Evolutionary conservation across 2,113 vertebrate species (phyloP).

Genomic region (Galeopterus variegatus): DNA sequence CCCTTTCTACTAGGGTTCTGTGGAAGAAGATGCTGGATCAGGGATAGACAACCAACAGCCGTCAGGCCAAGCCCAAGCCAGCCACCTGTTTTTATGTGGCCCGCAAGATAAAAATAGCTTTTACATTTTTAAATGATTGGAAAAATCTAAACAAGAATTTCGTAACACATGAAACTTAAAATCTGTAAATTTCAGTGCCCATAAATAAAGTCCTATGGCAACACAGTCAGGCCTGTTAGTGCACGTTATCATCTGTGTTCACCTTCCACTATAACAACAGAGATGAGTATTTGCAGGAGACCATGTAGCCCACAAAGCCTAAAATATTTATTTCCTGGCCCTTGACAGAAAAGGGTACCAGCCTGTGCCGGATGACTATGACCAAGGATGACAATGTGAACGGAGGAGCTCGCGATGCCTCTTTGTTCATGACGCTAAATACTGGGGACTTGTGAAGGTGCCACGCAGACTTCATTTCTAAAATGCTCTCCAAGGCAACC

Average conservation of each 20-base stretch:
- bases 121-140: neutral
- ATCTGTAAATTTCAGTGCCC: neutral
- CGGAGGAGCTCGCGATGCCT: fast-evolving
- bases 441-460: neutral
- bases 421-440: neutral
- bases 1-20: neutral
- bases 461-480: neutral
- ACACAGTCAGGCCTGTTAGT: too few relatives aligned
- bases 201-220: neutral
- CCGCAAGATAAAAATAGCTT: neutral
- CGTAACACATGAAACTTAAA: neutral
- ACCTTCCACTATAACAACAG: neutral
- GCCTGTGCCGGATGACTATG: too few relatives aligned
- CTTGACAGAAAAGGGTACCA: neutral
- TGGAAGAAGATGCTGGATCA: neutral
- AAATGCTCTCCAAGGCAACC: neutral
- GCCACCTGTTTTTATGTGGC: neutral
- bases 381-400: neutral
- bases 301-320: neutral
- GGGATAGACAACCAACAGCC: neutral
- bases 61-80: neutral
- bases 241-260: fast-evolving
- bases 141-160: neutral
- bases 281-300: neutral
- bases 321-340: neutral